Conservation (phyloP, 2,888 invertebrate species). For the Ecliptopera silaceata region DNA sequence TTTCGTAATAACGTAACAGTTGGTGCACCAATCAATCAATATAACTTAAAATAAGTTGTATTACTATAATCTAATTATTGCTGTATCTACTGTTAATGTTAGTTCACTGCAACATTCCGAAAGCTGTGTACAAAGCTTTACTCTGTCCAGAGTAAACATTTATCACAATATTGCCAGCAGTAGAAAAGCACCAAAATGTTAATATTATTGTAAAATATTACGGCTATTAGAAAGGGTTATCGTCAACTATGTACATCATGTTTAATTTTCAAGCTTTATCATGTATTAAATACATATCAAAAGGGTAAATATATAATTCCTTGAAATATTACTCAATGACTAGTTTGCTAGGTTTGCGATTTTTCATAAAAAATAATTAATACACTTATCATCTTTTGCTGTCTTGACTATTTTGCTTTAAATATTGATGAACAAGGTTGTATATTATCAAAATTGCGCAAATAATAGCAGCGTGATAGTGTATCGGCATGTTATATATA, state of each 20-base stretch:
- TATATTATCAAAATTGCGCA: slow-evolving; percentile 80
- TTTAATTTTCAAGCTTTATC: slow-evolving; percentile 35
- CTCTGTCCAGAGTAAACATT: slow-evolving; percentile 58
- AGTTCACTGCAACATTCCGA: slow-evolving; percentile 80
- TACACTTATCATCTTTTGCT: slow-evolving; percentile 47
- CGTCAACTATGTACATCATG: slow-evolving; percentile 73
- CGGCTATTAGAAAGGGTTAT: slow-evolving; percentile 51
- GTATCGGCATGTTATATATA: slow-evolving; percentile 77
- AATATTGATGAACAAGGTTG: slow-evolving; percentile 78
- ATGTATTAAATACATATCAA: slow-evolving; percentile 41
- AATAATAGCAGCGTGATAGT: slow-evolving; percentile 78
- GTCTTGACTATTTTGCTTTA: slow-evolving; percentile 72
- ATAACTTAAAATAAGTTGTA: slow-evolving; percentile 28
- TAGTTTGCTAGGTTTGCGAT: slow-evolving; percentile 56
- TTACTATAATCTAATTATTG: slow-evolving; percentile 46
- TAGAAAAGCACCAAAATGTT: slow-evolving; percentile 74
- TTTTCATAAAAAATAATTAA: slow-evolving; percentile 37
- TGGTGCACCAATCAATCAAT: slow-evolving; percentile 60
- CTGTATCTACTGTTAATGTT: slow-evolving; percentile 71
- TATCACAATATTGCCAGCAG: slow-evolving; percentile 73
- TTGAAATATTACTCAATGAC: slow-evolving; percentile 58
- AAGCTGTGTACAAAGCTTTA: slow-evolving; percentile 83
- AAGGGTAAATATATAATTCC: slow-evolving; percentile 28
- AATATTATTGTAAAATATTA: slow-evolving; percentile 52
- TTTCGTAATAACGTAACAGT: slow-evolving; percentile 32